Percentiles rank a stretch among this genome's conserved stretches.
phyloP scores from a whole-genome alignment of 1,140 invertebrate species.

The Lerema accius region DNA sequence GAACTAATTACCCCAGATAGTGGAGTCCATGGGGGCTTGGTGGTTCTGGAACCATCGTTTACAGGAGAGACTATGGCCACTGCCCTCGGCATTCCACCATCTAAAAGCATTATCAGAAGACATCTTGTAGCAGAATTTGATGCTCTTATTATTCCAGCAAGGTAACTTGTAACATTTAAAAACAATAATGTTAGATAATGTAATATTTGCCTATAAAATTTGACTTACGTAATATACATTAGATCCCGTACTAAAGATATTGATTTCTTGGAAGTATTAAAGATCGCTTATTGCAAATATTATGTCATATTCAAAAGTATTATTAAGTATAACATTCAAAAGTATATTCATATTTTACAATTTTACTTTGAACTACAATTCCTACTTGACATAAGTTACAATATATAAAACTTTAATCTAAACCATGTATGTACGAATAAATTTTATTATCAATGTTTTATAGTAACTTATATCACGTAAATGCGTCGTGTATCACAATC shows the following conservation, averaged over 20 bases:
- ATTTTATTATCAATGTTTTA: background rate
- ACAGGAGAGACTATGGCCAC: slow-evolving; percentile 97
- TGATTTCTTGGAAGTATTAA: background rate
- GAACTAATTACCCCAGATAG: slow-evolving; percentile 85
- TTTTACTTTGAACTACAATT: slow-evolving; percentile 9
- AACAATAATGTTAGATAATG: slow-evolving; percentile 24
- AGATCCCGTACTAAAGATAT: background rate
- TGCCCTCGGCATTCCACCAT: slow-evolving; percentile 95
- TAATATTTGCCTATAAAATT: slow-evolving; percentile 13
- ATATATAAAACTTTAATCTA: background rate
- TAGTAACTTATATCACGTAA: slow-evolving; percentile 25
- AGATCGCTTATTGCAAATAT: slow-evolving; percentile 15
- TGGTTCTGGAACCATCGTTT: slow-evolving; percentile 96
- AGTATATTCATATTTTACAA: slow-evolving; percentile 3
- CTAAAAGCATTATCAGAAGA: slow-evolving; percentile 95
- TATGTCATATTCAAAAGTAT: slow-evolving; percentile 5
- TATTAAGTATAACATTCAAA: background rate
- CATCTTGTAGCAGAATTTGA: slow-evolving; percentile 96
- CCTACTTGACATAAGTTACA: slow-evolving; percentile 28
- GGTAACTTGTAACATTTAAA: slow-evolving; percentile 83
- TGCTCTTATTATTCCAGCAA: slow-evolving; percentile 94
- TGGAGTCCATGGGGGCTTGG: slow-evolving; percentile 95
- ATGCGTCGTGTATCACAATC: slow-evolving; percentile 21
- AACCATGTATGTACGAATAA: background rate
- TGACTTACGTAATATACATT: background rate